Evolutionary conservation across 37 sponge, comb jelly and placozoan genomes (phyloP), one percentile per base, ranked within the genome.

Genomic region (Halichondria panicea): DNA sequence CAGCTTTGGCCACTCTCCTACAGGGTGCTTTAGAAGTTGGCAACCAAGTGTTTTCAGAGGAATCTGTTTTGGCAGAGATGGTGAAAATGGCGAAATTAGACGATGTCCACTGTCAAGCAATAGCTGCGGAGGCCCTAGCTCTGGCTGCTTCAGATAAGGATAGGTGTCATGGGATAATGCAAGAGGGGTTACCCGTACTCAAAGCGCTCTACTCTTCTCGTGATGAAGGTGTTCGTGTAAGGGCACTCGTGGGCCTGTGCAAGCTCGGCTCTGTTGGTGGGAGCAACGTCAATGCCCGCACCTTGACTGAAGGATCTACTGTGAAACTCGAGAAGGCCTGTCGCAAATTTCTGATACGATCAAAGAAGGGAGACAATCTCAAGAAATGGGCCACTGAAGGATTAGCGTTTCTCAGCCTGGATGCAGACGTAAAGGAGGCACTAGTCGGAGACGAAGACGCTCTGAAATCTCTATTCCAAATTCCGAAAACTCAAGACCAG

Each of bases 371-470:
- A 24, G 40, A 24, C 7, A 56, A 25, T 21, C 61, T 93, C 0
- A 54, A 71, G 55, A 89, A 87, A 67, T 96, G 97, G 97, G 85
- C 92, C n/a, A 80, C 75, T 15, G 97, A 96, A 63, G 97, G 94
- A 9, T 55, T 96, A 28, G 97, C 97, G 31, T 93, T 96, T 55
- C 72, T 96, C 4, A 73, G 89, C 9, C 34, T 96, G 32, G 92
- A 93, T 66, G 97, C 97, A 31, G 88, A 90, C 34, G 97, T 91
- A 21, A 96, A 96, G 76, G 95, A 96, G 48, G 77, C 63, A 0
- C 43, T 96, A 7, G 77, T 93, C 21, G 48, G 81, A 24, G 91
- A 93, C 43, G 45, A 62, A 6, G 52, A 68, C 7, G 84, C 82
- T 4, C 71, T 96, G 12, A 76, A 76, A 35, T 57, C 54, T 22